Evolutionary conservation across 64 coral and sea anemone genomes (phyloP).

Genomic region (Anthopleura sola): DNA sequence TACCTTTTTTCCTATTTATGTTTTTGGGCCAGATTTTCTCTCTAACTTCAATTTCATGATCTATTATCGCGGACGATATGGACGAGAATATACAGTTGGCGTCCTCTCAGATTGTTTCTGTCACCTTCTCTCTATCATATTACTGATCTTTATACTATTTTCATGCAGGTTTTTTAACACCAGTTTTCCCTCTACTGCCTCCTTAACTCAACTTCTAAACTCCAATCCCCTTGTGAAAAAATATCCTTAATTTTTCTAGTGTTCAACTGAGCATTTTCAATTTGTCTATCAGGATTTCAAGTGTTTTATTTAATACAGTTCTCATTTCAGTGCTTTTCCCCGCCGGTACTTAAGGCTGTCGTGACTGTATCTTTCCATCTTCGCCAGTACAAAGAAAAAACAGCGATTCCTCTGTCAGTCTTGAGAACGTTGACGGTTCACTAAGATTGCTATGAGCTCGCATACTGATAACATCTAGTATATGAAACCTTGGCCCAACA

Average conservation of each 20-base stretch:
- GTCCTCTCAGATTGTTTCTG: background rate
- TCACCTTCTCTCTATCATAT: background rate
- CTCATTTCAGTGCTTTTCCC: background rate
- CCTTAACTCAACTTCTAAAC: no score
- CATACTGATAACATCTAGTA: background rate
- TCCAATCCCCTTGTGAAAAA: no score
- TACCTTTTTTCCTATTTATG: background rate
- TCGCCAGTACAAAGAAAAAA: background rate
- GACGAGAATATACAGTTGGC: background rate
- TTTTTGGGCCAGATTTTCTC: background rate
- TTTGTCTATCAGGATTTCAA: background rate
- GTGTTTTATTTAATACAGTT: constrained; percentile 4
- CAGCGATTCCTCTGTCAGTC: background rate
- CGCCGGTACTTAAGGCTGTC: background rate
- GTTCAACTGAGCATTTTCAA: background rate
- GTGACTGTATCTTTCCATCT: background rate
- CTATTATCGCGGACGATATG: background rate
- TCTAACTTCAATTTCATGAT: background rate
- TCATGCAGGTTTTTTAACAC: background rate
- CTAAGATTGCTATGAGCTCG: no score
- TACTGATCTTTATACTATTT: background rate
- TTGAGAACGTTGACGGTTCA: no score
- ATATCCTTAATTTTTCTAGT: no score
- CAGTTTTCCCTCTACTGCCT: background rate
- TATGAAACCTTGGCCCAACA: no score